A percentile compares a stretch with the other conserved stretches of the same genome.
phyloP scores from a whole-genome alignment of 2,113 vertebrate genomes.

The Crypturellus undulatus region DNA sequence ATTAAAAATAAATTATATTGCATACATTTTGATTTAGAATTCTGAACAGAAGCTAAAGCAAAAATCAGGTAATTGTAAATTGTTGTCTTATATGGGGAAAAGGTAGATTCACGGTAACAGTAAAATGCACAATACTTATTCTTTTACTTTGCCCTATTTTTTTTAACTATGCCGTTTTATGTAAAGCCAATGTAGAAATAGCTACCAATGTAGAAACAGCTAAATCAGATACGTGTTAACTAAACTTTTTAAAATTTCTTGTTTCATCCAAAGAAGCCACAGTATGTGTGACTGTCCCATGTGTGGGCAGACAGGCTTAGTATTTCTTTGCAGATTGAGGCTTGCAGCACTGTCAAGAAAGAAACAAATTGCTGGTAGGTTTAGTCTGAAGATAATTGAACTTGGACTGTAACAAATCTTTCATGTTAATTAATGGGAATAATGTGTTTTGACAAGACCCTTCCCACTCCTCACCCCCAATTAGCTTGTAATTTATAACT shows the following conservation, averaged over 20 bases:
- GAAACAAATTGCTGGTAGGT: not conserved
- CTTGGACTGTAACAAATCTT: not conserved
- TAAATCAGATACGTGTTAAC: not conserved
- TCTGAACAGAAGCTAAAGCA: not conserved
- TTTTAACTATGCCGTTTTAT: not conserved
- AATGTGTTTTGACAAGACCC: not conserved
- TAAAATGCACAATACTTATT: not conserved
- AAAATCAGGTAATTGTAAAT: not conserved
- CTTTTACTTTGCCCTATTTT: not conserved
- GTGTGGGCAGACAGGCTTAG: not conserved
- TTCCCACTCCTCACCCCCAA: not conserved
- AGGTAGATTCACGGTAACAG: not conserved
- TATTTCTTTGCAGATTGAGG: not conserved
- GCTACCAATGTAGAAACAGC: not conserved
- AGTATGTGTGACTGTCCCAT: not conserved
- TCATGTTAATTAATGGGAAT: constrained; percentile 6
- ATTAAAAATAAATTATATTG: not conserved
- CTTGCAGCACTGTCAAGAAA: not conserved
- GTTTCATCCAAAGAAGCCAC: not conserved
- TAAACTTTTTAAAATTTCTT: not conserved
- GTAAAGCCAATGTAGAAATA: not conserved
- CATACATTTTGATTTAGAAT: not conserved
- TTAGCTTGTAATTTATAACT: not conserved
- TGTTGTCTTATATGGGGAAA: not conserved
- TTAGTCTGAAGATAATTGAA: constrained; percentile 25